Evolutionary conservation across 2,113 vertebrate species (phyloP), one percentile per base, ranked within the genome.

Genomic region (Ammodytes marinus): DNA sequence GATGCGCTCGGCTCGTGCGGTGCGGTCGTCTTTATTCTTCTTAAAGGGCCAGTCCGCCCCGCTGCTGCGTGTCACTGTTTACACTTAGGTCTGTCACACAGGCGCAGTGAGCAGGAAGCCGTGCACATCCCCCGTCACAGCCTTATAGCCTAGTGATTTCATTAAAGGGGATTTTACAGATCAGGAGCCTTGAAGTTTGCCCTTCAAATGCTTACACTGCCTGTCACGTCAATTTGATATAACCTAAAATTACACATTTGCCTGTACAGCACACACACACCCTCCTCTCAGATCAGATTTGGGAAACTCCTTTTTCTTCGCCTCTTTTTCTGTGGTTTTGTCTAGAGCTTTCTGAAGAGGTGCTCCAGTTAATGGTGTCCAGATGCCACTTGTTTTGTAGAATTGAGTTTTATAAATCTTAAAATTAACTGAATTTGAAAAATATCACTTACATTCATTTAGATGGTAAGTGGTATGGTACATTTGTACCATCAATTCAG

Each of bases 31-130:
- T 77, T 82, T 69, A 77, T 86, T 43, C 61, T 6, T 79, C 93
- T 94, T 94, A 94, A 93, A 94, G 93, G 86, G 90, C 64, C 91
- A 93, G 92, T 74, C 0, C 82, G 4, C 79, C 52, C 6, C 4
- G 11, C 27, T 7, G 27, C 0, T 37, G 47, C 3, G 46, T 19
- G 11, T 14, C 19, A 12, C 47, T 49, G 14, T 83, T 79, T 68
- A 64, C 68, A 27, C 27, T 27, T 27, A 27, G 27, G 27, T 46
- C 40, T 55, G 60, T 54, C 35, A 15, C 3, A 67, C 60, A 68
- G 50, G 53, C 58, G 42, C 53, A 47, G 6, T 7, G n/a, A 42
- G 0, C 55, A 19, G 63, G 70, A 72, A 27, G 52, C 49, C 42
- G 54, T 19, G 68, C 5, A 1, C n/a, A 5, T 50, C 0, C 3